phyloP scores from a whole-genome alignment of 2,888 invertebrate genomes.

The Pristionchus exspectatus region DNA sequence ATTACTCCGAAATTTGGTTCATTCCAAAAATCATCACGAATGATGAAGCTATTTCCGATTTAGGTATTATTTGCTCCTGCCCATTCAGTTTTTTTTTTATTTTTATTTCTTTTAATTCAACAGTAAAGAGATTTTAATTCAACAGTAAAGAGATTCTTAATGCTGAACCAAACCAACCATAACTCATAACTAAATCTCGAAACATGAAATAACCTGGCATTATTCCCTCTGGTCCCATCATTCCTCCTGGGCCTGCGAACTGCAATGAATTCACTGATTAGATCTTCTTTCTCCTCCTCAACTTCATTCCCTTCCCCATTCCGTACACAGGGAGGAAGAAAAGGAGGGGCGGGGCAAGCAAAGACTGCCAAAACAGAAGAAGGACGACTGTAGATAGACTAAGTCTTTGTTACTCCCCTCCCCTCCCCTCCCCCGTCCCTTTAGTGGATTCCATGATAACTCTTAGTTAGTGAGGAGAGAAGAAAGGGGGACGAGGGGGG shows the following conservation, averaged over 20 bases:
- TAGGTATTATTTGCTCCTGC: too few relatives aligned
- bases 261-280: conserved; percentile 41
- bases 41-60: not conserved
- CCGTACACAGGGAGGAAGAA: conserved; percentile 9
- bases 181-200: not conserved
- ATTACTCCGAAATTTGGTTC: not conserved
- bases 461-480: not conserved
- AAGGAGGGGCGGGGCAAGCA: conserved; percentile 23
- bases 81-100: too few relatives aligned
- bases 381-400: not conserved
- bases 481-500: not conserved
- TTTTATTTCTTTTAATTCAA: too few relatives aligned
- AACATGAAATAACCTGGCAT: conserved; percentile 62
- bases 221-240: conserved; percentile 69
- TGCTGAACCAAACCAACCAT: too few relatives aligned
- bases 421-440: not conserved
- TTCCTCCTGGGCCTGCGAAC: conserved; percentile 62
- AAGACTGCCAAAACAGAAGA: conserved; percentile 1
- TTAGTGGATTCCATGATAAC: conserved; percentile 14
- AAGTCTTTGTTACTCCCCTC: not conserved
- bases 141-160: too few relatives aligned
- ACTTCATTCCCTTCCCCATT: conserved; percentile 28
- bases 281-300: not conserved
- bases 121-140: too few relatives aligned
- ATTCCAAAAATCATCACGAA: too few relatives aligned